These are phyloP conservation scores for Drosophila prosaltans DNA, from an alignment of 1,140 invertebrate genomes.

Conservation along the genomic window DNA sequence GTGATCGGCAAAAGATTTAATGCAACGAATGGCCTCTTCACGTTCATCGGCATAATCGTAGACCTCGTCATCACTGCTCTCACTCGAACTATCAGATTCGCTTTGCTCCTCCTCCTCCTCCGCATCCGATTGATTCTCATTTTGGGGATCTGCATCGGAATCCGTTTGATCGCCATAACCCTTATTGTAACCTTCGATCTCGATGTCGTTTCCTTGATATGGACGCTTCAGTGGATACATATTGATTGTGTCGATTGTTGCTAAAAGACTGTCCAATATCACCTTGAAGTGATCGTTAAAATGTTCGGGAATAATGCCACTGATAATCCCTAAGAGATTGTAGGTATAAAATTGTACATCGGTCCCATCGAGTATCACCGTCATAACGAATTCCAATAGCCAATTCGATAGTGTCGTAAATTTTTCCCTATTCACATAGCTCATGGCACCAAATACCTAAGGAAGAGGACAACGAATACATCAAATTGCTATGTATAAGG, in stretches of 20 bases:
- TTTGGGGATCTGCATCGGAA: not conserved
- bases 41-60: not conserved
- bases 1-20: not conserved
- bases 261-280: conserved; percentile 6
- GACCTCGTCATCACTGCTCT: not conserved
- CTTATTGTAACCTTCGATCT: not conserved
- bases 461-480: no score
- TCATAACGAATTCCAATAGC: conserved; percentile 15
- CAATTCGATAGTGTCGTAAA: not conserved
- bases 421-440: conserved; percentile 5
- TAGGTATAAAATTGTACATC: conserved; percentile 13
- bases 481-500: no score
- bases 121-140: not conserved
- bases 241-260: not conserved
- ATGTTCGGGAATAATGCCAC: conserved; percentile 13
- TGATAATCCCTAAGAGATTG: conserved; percentile 22
- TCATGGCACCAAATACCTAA: conserved; percentile 23
- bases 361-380: not conserved
- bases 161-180: conserved; percentile 3
- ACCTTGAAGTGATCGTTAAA: not conserved
- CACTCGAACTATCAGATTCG: no score
- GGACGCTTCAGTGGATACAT: not conserved
- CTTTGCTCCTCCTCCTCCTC: not conserved
- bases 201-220: not conserved
- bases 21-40: not conserved